Base-by-base conservation (phyloP, 1,140 invertebrate genomes). In the Ceratosolen fusciceps region DNA sequence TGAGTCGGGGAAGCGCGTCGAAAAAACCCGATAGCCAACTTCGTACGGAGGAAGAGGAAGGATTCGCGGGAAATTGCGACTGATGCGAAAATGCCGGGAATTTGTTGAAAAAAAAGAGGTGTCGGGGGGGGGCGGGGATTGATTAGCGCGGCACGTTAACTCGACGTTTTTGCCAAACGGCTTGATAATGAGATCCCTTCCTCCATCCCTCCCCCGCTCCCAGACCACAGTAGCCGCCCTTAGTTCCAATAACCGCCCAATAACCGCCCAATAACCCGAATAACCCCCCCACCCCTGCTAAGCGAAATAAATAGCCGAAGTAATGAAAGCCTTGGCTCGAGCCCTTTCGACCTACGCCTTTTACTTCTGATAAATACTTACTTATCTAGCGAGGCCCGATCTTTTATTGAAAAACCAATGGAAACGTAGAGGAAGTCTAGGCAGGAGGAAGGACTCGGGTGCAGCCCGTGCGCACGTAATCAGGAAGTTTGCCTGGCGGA, bases 401-500 rank as follows among this genome's bases (percentile, higher is more conserved):
- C n/a, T n/a, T n/a, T n/a, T n/a, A n/a, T n/a, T n/a, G n/a, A n/a
- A n/a, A n/a, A n/a, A n/a, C n/a, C n/a, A n/a, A n/a, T n/a, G n/a
- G n/a, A n/a, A n/a, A n/a, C n/a, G n/a, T n/a, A n/a, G n/a, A n/a
- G n/a, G n/a, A n/a, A n/a, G n/a, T n/a, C n/a, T n/a, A n/a, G n/a
- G n/a, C n/a, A n/a, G n/a, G n/a, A n/a, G n/a, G n/a, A n/a, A n/a
- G n/a, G 21, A 29, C 16, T 43, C 68, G 9, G 56, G 43, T 21
- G 71, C 52, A 10, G 24, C 71, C n/a, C 58, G 77, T 83, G 84
- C n/a, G n/a, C n/a, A 84, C 78, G 83, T 82, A 86, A 85, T 86
- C 85, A 85, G 85, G 85, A 87, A 86, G 85, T 83, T 70, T 83
- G 34, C 21, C 62, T 62, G 74, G 79, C 72, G 68, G 82, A 82